Base-by-base conservation (phyloP, 2,113 vertebrate genomes). In the Budorcas taxicolor region DNA sequence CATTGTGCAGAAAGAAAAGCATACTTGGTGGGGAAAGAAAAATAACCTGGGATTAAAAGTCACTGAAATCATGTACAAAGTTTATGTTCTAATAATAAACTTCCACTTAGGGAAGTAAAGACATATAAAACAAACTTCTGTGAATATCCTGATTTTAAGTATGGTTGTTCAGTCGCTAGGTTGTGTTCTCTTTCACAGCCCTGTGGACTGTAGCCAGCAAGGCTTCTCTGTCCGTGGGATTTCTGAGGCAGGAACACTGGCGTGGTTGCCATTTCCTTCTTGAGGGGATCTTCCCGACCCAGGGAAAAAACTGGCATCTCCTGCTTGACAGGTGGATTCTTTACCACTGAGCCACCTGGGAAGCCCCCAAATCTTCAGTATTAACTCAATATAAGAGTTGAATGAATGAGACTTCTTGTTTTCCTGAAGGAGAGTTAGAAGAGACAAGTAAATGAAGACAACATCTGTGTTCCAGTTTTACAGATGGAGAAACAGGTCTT, bases 1-100 rank as follows among this genome's bases (percentile, higher is more conserved):
- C 45, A 84, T 14, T 47, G 27, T 58, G 10, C 17, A 81, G 21
- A 87, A 97, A 91, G 16, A 40, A 91, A 76, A 95, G 14, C 45
- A 62, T 62, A 23, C 53, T 78, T 81, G 27, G 3, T 67, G 9
- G 55, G 36, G 31, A 76, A 89, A 74, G 58, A 84, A 88, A 92
- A 96, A 83, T 78, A 96, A 94, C 3, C 33, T 96, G 55, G n/a
- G 14, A 78, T 60, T 95, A 76, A 95, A 87, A 94, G 71, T 91
- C 71, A 97, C 81, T 58, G 71, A 92, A 97, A 86, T 94, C 13
- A 87, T 7, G 40, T 60, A 87, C 40, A 62, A 87, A 95, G 50
- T 43, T 1, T 47, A 62, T 55, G 45, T 23, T 95, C n/a, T 96
- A 33, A 85, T 36, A 95, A 57, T 55, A 40, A 97, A 96, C 95